Evolutionary conservation across 2,113 vertebrate genomes (phyloP), one percentile per base, ranked within the genome.

Genomic region (Eurystomus gularis): DNA sequence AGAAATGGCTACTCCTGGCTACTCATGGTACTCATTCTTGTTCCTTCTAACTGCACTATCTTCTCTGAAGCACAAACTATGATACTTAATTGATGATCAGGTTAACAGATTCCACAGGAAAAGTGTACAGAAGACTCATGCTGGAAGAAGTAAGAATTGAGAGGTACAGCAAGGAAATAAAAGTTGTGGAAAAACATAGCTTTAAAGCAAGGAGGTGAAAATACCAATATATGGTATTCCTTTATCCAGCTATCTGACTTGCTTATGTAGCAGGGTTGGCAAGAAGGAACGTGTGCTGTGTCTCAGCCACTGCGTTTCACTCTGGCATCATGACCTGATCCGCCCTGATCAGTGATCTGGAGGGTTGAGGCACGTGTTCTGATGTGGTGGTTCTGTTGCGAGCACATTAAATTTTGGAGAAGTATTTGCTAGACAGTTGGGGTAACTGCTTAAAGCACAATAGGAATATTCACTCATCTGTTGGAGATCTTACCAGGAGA

Each of bases 281-380:
- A 81, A 86, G 94, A 83, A 78, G 62, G 76, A 95, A 5, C 82
- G 33, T 58, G 93, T 90, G 58, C 86, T 77, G 21, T 88, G 88
- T 77, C 71, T 82, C 82, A 62, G 90, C 49, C 37, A 0, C n/a
- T 35, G 79, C 25, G 1, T 73, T 86, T 83, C 49, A 26, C 35
- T 65, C 35, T 76, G 82, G 79, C 62, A 83, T 28, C 1, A 0
- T 81, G 86, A 65, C 82, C 88, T 40, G 75, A 70, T 70, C 54
- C 1, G 6, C 75, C 3, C 7, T 29, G 46, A 33, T 54, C 33
- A 1, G 1, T 24, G 65, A 40, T 37, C 75, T 28, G 33, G 26
- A 54, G 49, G 7, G 39, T 55, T 60, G 26, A 25, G 72, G 33
- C 68, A 35, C 1, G 0, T 17, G 91, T 52, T 86, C 31, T 68